A percentile compares a stretch with the other conserved stretches of the same genome.
phyloP scores from a whole-genome alignment of 2,113 vertebrate genomes.

The Chaetorhynchus papuensis region DNA sequence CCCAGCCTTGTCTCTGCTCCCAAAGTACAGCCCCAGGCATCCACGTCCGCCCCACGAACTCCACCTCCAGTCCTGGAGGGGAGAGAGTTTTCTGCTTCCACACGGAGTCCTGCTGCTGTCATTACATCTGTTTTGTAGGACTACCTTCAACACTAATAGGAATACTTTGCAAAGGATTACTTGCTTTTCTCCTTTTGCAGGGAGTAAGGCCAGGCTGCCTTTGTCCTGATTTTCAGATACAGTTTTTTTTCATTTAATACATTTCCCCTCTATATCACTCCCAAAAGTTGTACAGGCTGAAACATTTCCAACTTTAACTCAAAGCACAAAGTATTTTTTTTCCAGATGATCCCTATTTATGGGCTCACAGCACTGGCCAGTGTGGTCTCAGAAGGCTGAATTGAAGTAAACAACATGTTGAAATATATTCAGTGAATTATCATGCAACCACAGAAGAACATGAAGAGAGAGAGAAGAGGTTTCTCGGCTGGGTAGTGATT shows the following conservation, averaged over 20 bases:
- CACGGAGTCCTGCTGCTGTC: neutral
- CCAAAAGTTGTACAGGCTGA: neutral
- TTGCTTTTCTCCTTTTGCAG: neutral
- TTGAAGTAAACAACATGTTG: constrained; percentile 37
- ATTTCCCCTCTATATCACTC: neutral
- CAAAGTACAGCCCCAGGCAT: accelerated
- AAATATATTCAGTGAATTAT: constrained; percentile 32
- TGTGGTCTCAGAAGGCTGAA: constrained; percentile 26
- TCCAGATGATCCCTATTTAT: constrained; percentile 12
- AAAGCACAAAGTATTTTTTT: neutral
- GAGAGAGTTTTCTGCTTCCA: neutral
- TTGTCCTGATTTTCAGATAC: neutral
- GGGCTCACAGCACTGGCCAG: neutral
- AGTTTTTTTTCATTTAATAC: neutral
- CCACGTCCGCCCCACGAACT: accelerated
- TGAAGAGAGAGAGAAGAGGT: neutral
- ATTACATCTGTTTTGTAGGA: neutral
- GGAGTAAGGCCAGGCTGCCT: neutral
- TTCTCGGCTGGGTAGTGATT: neutral
- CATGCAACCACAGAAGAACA: neutral
- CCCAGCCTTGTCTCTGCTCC: neutral
- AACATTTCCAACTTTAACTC: neutral
- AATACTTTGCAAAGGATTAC: neutral
- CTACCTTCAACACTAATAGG: neutral
- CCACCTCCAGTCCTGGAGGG: neutral